These are phyloP conservation scores for Delia radicum DNA, from an alignment of 1,140 invertebrate genomes.

Conservation along the genomic window DNA sequence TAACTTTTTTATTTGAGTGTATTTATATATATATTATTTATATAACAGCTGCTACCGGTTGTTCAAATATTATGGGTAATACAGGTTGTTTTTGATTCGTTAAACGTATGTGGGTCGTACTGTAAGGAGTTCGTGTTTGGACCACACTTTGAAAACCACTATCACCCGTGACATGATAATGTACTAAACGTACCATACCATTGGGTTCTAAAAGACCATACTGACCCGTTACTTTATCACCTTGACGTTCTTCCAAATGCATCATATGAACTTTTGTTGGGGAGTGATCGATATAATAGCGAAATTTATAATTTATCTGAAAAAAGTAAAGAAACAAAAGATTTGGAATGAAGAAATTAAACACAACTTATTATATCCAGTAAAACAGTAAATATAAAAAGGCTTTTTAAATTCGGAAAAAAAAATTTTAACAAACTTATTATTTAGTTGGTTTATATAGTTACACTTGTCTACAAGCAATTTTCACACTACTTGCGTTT, in stretches of 20 bases:
- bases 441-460: no score
- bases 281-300: constrained; percentile 56
- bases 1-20: no score
- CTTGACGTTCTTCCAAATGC: constrained; percentile 57
- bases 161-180: constrained; percentile 57
- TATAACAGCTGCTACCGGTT: constrained; percentile 31
- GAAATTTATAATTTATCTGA: constrained; percentile 56
- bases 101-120: constrained; percentile 35
- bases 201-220: constrained; percentile 59
- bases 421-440: no score
- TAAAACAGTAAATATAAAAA: no score
- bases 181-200: constrained; percentile 57
- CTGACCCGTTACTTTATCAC: constrained; percentile 54
- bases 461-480: no score
- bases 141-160: constrained; percentile 58
- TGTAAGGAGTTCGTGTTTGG: constrained; percentile 49
- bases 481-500: no score
- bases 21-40: no score
- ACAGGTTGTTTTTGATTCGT: constrained; percentile 31
- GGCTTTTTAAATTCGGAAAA: no score
- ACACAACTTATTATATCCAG: no score
- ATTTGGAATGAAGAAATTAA: not conserved
- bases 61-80: constrained; percentile 26
- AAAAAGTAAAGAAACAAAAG: constrained; percentile 28
- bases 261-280: constrained; percentile 54